phyloP scores from a whole-genome alignment of 2,797 vertebrate species.

The Craterocephalus amniculus region DNA sequence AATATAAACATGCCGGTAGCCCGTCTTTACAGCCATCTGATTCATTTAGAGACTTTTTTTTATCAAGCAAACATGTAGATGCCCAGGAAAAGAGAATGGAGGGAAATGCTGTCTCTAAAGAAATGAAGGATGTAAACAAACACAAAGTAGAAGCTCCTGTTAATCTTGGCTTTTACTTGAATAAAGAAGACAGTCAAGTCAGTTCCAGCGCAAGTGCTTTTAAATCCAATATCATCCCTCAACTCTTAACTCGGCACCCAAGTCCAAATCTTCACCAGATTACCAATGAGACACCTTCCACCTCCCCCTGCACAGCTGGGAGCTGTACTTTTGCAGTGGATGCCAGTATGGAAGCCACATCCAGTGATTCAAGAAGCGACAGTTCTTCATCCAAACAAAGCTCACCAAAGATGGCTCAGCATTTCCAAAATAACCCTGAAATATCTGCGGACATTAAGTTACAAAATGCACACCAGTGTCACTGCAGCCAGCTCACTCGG shows the following conservation, averaged over 20 bases:
- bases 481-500: constrained; percentile 16
- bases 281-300: constrained; percentile 5
- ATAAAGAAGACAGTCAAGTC: constrained; percentile 12
- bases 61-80: constrained; percentile 6
- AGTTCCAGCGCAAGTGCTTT: not conserved
- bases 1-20: not conserved
- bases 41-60: constrained; percentile 11
- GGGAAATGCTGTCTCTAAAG: constrained; percentile 14
- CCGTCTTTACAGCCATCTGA: constrained; percentile 7
- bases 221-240: not conserved
- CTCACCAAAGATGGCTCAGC: not conserved
- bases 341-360: constrained; percentile 7
- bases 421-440: constrained; percentile 17
- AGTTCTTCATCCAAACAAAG: constrained; percentile 14
- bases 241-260: not conserved
- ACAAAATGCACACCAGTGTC: not conserved
- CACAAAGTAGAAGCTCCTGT: constrained; percentile 9
- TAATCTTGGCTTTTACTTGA: constrained; percentile 5
- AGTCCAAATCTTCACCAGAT: constrained; percentile 19
- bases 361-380: constrained; percentile 3
- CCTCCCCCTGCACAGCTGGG: not conserved
- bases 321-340: constrained; percentile 6
- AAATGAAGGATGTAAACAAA: constrained; percentile 1
- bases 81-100: constrained; percentile 16
- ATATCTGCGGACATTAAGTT: constrained; percentile 3